phyloP scores from a whole-genome alignment of 2,797 vertebrate species.

The Poecilia velifera region DNA sequence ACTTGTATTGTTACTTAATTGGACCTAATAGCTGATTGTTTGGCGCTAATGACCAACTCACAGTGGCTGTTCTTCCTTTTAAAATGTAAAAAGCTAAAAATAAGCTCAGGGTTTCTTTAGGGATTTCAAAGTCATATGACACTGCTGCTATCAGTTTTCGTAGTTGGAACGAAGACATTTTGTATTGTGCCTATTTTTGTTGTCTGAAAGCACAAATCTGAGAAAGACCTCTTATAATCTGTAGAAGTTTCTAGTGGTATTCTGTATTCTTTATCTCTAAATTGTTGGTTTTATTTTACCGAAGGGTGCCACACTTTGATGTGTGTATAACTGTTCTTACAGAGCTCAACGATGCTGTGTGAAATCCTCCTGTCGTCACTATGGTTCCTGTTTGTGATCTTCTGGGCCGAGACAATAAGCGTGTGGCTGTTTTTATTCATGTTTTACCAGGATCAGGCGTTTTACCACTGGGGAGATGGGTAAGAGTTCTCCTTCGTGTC shows the following conservation, averaged over 20 bases:
- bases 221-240: neutral
- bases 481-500: constrained; percentile 39
- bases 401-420: constrained; percentile 86
- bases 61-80: neutral
- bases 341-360: constrained; percentile 81
- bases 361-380: constrained; percentile 84
- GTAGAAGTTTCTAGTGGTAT: too few relatives aligned
- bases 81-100: neutral
- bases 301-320: neutral
- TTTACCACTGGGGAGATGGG: constrained; percentile 83
- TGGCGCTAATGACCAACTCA: neutral
- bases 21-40: neutral
- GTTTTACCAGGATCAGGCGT: constrained; percentile 81
- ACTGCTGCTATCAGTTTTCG: neutral
- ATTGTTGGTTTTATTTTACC: neutral
- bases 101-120: neutral
- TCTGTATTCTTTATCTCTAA: neutral
- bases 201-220: neutral
- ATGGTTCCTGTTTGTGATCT: constrained; percentile 86
- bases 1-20: neutral
- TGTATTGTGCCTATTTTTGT: neutral
- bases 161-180: neutral
- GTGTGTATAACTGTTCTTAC: constrained; percentile 6
- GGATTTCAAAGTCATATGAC: neutral
- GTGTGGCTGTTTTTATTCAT: constrained; percentile 86